Evolutionary conservation across 1,140 invertebrate species (phyloP), one percentile per base, ranked within the genome.

Genomic region (Geopemphigus sp.): DNA sequence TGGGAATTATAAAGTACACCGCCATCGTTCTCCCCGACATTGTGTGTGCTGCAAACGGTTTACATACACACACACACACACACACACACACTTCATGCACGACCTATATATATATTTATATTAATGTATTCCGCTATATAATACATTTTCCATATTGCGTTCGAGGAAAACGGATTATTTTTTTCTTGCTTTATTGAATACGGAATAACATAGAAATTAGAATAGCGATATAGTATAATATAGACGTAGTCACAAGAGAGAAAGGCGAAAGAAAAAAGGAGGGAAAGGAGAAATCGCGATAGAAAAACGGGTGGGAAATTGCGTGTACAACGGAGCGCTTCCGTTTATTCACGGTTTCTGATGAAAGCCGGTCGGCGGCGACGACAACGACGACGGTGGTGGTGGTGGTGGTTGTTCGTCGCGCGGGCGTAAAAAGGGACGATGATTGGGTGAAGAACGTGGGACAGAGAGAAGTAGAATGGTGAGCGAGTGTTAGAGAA

Each of bases 311-410:
- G 29, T 61, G 66, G 56, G 54, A 61, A 80, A 81, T 66, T 47
- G 47, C 47, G 54, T 59, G 74, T 72, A 73, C 56, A 53, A 64
- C 64, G 59, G 66, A 66, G 61, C 45, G 12, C 57, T 63, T 54
- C 70, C 57, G 73, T 45, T 50, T 24, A 66, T 39, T 39, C 47
- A 80, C 24, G 63, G 24, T 56, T 70, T 73, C 57, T 61, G 63
- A 80, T 80, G 76, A 64, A 80, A 80, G 59, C 57, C 59, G 63
- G 63, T 64, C 63, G 32, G 56, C 19, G 29, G 53, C 14, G 63
- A 59, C 45, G 76, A 10, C 32, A 29, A 64, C 14, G 63, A 61
- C 45, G 76, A 4, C n/a, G n/a, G n/a, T n/a, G n/a, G n/a, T n/a
- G n/a, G n/a, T n/a, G n/a, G n/a, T n/a, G n/a, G n/a, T n/a, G n/a